These are phyloP conservation scores for Saccostrea cuccullata DNA, from an alignment of 1,140 invertebrate genomes.

Conservation along the genomic window DNA sequence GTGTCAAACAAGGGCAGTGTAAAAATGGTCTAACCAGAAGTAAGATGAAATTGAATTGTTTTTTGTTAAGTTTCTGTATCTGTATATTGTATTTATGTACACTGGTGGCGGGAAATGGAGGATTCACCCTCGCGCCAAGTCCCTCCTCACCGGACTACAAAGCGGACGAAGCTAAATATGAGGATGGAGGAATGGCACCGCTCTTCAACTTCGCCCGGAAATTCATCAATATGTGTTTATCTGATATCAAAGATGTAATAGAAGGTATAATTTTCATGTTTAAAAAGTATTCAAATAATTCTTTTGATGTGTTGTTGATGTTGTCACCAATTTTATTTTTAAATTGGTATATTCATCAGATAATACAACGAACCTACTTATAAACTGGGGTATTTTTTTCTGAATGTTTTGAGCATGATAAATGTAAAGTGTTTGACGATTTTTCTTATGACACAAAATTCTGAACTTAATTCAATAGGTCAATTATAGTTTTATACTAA, in stretches of 20 bases:
- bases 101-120: not conserved
- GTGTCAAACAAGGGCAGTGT: not conserved
- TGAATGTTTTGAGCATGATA: too few relatives aligned
- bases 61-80: not conserved
- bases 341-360: too few relatives aligned
- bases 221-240: constrained; percentile 62
- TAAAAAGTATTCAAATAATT: too few relatives aligned
- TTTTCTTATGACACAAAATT: too few relatives aligned
- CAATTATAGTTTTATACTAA: too few relatives aligned
- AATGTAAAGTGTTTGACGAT: too few relatives aligned
- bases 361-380: too few relatives aligned
- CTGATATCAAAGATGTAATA: constrained; percentile 56
- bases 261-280: constrained; percentile 32
- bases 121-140: constrained; percentile 11
- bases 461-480: too few relatives aligned
- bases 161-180: constrained; percentile 49
- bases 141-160: constrained; percentile 49
- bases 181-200: constrained; percentile 62
- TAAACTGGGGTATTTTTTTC: too few relatives aligned
- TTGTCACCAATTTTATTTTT: too few relatives aligned
- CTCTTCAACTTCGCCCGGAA: constrained; percentile 61
- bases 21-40: not conserved
- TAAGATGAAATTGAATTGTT: not conserved
- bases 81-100: not conserved
- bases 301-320: too few relatives aligned